Conservation (phyloP, 2,888 invertebrate species). For the Drosophila helvetica region DNA sequence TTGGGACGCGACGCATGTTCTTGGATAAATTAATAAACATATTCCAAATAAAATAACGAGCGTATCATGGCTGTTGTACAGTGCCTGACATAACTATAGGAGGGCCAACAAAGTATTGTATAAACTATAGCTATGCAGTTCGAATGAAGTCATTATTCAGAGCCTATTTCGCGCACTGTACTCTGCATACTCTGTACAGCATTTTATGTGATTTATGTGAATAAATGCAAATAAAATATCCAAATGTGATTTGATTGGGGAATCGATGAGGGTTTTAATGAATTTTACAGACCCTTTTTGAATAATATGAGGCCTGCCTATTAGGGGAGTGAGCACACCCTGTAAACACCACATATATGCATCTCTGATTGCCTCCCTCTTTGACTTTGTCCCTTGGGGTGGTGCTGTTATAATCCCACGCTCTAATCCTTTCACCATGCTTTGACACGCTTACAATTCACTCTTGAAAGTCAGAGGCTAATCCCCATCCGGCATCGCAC, state of each 20-base stretch:
- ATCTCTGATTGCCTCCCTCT: neutral
- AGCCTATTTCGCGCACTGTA: neutral
- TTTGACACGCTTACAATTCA: slow-evolving; percentile 78
- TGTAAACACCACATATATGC: neutral
- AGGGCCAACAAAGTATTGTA: neutral
- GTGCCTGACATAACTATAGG: neutral
- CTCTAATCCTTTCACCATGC: slow-evolving; percentile 75
- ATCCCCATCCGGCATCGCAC: slow-evolving; percentile 62
- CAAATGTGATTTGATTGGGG: neutral
- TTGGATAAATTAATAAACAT: neutral
- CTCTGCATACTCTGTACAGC: neutral
- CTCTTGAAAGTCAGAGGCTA: slow-evolving; percentile 76
- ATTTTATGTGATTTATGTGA: neutral
- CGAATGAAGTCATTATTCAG: neutral
- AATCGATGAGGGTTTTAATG: neutral
- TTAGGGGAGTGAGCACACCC: neutral
- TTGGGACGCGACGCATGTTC: neutral
- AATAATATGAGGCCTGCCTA: too few species aligned
- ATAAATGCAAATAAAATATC: neutral
- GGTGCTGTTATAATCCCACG: slow-evolving; percentile 65
- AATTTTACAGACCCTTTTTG: neutral
- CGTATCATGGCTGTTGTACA: neutral
- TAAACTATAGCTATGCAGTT: neutral
- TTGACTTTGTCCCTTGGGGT: neutral
- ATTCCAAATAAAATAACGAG: neutral